Percentiles rank a stretch among this genome's conserved stretches.
Conservation (phyloP, 2,888 invertebrate species). For the Rotaria macrura region DNA sequence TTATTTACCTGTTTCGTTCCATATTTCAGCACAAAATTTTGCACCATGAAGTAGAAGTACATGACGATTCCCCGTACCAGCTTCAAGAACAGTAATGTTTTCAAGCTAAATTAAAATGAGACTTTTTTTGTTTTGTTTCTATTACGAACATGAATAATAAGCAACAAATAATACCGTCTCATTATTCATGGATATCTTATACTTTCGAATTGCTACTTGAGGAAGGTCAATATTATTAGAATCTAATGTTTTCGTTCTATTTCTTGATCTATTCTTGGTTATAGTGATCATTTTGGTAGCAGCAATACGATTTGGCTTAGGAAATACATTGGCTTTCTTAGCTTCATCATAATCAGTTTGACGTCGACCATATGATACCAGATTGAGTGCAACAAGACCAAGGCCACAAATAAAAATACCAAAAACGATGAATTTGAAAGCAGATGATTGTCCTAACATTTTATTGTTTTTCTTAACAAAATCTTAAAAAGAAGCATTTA, state of each 20-base stretch:
- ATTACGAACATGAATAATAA: too few relatives aligned
- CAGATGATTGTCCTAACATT: background rate
- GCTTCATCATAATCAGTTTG: background rate
- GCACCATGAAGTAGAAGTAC: slow-evolving; percentile 52
- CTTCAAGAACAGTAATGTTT: slow-evolving; percentile 36
- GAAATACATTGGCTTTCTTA: background rate
- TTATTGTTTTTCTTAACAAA: background rate
- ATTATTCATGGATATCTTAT: background rate
- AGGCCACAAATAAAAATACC: background rate
- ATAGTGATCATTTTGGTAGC: background rate
- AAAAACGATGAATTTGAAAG: background rate
- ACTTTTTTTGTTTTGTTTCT: too few relatives aligned
- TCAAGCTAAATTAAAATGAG: slow-evolving; percentile 36
- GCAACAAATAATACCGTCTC: background rate
- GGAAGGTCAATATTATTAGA: background rate
- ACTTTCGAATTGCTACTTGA: background rate
- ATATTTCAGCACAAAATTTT: slow-evolving; percentile 50
- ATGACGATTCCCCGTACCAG: slow-evolving; percentile 35
- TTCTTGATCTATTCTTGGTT: background rate
- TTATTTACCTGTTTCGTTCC: slow-evolving; percentile 47
- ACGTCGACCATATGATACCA: background rate
- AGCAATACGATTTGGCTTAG: background rate
- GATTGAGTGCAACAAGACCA: background rate
- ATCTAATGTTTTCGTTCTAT: background rate
- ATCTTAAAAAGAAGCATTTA: too few relatives aligned